phyloP scores from a whole-genome alignment of 2,113 vertebrate genomes.

The Datnioides undecimradiatus region DNA sequence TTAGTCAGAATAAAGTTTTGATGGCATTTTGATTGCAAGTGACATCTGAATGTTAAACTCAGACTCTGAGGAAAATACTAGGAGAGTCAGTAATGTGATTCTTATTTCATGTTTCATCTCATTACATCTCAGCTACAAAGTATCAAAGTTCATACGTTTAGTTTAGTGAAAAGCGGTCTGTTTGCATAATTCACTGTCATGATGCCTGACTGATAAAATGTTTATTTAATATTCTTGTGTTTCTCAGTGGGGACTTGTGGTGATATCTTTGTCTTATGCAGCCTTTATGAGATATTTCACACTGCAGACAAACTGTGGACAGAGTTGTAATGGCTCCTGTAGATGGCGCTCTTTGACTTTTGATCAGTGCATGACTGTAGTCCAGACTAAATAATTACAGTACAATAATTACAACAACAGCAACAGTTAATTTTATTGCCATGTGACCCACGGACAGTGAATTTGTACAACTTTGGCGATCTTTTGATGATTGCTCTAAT shows the following conservation, averaged over 20 bases:
- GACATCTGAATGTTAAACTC: not conserved
- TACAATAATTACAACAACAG: too few species aligned
- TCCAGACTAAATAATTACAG: too few species aligned
- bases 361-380: too few species aligned
- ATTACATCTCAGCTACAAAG: not conserved
- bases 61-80: not conserved
- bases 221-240: not conserved
- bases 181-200: not conserved
- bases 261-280: not conserved
- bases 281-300: not conserved
- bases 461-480: too few species aligned
- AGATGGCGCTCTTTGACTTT: too few species aligned
- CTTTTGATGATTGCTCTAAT: too few species aligned
- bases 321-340: too few species aligned
- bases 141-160: not conserved
- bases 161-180: not conserved
- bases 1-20: not conserved
- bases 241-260: not conserved
- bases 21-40: not conserved
- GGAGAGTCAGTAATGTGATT: not conserved
- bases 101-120: not conserved
- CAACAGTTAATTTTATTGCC: too few species aligned
- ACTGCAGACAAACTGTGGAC: too few species aligned
- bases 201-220: not conserved
- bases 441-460: too few species aligned